These are phyloP conservation scores for Eucidaris tribuloides DNA, from an alignment of 35 echinoderm and acorn worm genomes.

Conservation along the genomic window DNA sequence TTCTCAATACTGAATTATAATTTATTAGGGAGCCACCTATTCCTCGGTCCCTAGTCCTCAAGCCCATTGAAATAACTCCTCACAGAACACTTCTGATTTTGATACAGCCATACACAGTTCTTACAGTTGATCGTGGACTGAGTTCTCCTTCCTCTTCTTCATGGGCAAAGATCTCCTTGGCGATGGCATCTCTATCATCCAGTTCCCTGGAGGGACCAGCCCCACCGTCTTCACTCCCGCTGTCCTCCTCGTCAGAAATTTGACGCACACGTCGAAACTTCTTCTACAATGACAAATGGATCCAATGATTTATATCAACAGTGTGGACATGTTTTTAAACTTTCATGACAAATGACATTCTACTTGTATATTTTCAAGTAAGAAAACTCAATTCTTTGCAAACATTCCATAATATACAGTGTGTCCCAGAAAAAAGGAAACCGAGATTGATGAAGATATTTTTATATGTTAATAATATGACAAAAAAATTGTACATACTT, in stretches of 20 bases:
- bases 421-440: too few species aligned
- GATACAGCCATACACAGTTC: too few species aligned
- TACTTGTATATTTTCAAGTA: background rate
- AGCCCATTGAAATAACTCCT: too few species aligned
- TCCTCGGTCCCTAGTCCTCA: too few species aligned
- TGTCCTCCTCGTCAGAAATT: slow-evolving; percentile 83
- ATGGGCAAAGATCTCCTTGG: slow-evolving; percentile 77
- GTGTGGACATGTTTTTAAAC: background rate
- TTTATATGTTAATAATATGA: too few species aligned
- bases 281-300: slow-evolving; percentile 37
- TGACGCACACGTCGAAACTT: slow-evolving; percentile 74
- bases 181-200: slow-evolving; percentile 75
- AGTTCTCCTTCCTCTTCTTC: slow-evolving; percentile 76
- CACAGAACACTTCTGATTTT: too few species aligned
- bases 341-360: background rate
- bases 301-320: background rate
- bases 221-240: slow-evolving; percentile 60
- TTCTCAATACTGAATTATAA: too few species aligned
- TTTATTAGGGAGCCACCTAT: too few species aligned
- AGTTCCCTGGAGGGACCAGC: slow-evolving; percentile 30
- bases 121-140: slow-evolving; percentile 2
- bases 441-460: too few species aligned
- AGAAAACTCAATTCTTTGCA: background rate
- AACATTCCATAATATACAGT: background rate
- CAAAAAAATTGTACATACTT: too few species aligned